These are phyloP conservation scores for Chaetodon trifasciatus DNA, from an alignment of 2,797 vertebrate species.

Conservation along the genomic window DNA sequence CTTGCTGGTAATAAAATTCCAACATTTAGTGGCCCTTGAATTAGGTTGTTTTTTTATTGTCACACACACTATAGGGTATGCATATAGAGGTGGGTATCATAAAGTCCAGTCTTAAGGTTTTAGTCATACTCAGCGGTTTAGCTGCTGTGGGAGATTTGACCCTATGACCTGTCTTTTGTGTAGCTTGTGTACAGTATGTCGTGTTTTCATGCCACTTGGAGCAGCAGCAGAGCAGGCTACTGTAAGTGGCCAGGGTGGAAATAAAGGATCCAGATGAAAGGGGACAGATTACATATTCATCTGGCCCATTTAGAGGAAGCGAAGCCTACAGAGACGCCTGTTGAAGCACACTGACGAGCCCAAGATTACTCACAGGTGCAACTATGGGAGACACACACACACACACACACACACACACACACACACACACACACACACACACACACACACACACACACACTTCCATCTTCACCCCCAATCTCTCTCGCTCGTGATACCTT, in stretches of 20 bases:
- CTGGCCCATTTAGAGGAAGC: slow-evolving; percentile 83
- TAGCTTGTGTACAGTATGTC: slow-evolving; percentile 23
- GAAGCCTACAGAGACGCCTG: slow-evolving; percentile 80
- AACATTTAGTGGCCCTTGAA: neutral
- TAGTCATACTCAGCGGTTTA: slow-evolving; percentile 21
- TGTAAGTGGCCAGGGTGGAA: slow-evolving; percentile 50
- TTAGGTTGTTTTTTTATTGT: neutral
- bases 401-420: slow-evolving; percentile 7
- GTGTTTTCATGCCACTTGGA: slow-evolving; percentile 49
- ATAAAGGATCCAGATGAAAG: slow-evolving; percentile 81
- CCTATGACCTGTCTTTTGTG: slow-evolving; percentile 43
- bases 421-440: slow-evolving; percentile 5
- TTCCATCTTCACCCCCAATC: slow-evolving; percentile 38
- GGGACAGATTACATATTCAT: slow-evolving; percentile 85
- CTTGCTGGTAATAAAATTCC: neutral
- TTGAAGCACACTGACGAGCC: slow-evolving; percentile 57
- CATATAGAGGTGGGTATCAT: slow-evolving; percentile 3
- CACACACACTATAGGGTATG: neutral
- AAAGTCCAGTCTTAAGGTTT: slow-evolving; percentile 22
- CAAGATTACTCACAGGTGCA: slow-evolving; percentile 83
- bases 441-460: slow-evolving; percentile 1
- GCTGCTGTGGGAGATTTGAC: slow-evolving; percentile 36
- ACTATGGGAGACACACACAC: slow-evolving; percentile 35
- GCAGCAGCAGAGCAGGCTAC: slow-evolving; percentile 58
- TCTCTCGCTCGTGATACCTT: slow-evolving; percentile 19